Evolutionary conservation across 1,140 invertebrate genomes (phyloP), one percentile per base, ranked within the genome.

Genomic region (Calliopsis andreniformis): DNA sequence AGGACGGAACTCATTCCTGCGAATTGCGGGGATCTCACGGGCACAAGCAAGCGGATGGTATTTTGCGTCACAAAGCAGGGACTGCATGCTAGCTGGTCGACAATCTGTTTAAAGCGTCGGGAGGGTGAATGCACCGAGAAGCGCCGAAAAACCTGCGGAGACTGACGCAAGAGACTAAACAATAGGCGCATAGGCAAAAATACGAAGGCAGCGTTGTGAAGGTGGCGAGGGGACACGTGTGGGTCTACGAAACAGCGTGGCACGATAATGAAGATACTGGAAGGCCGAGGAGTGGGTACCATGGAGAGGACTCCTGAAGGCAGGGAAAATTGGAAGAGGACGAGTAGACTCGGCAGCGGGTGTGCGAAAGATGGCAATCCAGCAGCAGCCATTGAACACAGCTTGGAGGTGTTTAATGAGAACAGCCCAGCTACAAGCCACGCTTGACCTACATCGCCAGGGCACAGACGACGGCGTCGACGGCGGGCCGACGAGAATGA

Each of bases 321-420:
- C 55, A 55, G 53, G 45, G 63, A 76, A 61, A 79, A 68, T 76
- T 66, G 62, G 77, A 76, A 68, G 64, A 63, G 58, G 53, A 63
- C 58, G 51, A 43, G 51, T 20, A 51, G 55, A 35, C 35, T 18
- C 43, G 39, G 32, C 32, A 35, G 62, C 49, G 73, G 76, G 79
- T 76, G 75, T 79, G 73, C 76, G 75, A 85, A 83, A 85, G 76
- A 79, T 78, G 66, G 77, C 67, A 80, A 80, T 86, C 81, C 79
- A 39, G 4, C 72, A 56, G 63, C 68, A 63, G 67, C 73, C 80
- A 80, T 86, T 87, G 82, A 83, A 82, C 79, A 77, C 59, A 61
- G 56, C 78, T 73, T 32, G 66, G 76, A 78, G 76, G 78, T 83
- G 77, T 85, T 83, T 82, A 82, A 85, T 76, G 86, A 82, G 82